These are phyloP conservation scores for Antheraea yamamai DNA, from an alignment of 2,888 invertebrate genomes.

Conservation along the genomic window DNA sequence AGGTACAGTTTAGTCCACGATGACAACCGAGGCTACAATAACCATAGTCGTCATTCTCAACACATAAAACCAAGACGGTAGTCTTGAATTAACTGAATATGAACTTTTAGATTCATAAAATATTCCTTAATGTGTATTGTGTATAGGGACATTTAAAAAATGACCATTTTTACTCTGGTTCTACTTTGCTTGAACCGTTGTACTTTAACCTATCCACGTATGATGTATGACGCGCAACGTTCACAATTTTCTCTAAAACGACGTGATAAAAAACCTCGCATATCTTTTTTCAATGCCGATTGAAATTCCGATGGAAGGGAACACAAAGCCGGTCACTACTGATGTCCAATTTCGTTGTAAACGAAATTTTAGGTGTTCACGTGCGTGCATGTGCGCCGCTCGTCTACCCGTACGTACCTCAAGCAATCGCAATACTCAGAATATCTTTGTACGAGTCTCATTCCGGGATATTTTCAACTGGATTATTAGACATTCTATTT, in stretches of 20 bases:
- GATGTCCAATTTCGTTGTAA: constrained; percentile 6
- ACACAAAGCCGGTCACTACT: constrained; percentile 8
- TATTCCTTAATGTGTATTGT: too few relatives aligned
- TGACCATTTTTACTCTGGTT: too few relatives aligned
- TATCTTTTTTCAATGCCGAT: constrained; percentile 11
- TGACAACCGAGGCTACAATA: too few relatives aligned
- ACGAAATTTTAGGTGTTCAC: background rate
- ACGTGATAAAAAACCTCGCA: background rate
- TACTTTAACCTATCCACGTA: too few relatives aligned
- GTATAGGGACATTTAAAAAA: too few relatives aligned
- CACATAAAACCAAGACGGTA: background rate
- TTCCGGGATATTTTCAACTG: background rate
- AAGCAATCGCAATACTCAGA: background rate
- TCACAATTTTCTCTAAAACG: background rate
- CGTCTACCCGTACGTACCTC: background rate
- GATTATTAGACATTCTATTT: background rate
- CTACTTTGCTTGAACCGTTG: too few relatives aligned
- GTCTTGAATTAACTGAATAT: background rate
- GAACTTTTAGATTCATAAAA: too few relatives aligned
- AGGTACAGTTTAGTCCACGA: background rate
- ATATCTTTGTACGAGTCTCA: background rate
- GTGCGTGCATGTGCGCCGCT: background rate
- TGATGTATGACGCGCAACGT: background rate
- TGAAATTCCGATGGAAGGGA: background rate
- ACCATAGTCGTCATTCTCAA: background rate